A percentile compares a stretch with the other conserved stretches of the same genome.
Conservation (phyloP, 2,113 vertebrate species). For the Garra rufa region DNA sequence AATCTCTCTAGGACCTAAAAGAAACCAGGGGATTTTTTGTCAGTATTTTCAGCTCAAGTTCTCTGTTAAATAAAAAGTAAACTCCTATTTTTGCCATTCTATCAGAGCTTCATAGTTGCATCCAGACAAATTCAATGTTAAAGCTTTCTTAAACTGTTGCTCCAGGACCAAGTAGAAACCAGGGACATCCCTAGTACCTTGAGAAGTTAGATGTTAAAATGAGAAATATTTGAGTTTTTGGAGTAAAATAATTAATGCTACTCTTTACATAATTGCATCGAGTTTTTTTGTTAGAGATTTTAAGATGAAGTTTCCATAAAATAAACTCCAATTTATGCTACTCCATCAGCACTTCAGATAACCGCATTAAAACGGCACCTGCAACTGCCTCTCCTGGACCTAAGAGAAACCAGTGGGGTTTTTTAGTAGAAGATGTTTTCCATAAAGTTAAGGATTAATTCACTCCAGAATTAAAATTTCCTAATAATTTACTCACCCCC, state of each 20-base stretch:
- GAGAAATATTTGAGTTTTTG: background rate
- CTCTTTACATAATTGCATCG: background rate
- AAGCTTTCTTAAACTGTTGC: background rate
- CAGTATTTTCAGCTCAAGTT: background rate
- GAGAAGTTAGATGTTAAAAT: background rate
- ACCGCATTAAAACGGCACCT: no score
- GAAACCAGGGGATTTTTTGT: background rate
- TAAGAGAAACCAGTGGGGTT: background rate
- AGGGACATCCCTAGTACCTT: background rate
- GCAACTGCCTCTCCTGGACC: background rate
- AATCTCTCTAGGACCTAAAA: background rate
- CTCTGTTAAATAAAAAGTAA: background rate
- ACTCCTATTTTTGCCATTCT: background rate
- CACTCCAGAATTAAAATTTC: no score
- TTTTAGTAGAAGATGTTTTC: background rate
- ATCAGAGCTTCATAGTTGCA: conserved; percentile 11
- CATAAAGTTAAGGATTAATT: background rate
- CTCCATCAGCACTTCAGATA: no score
- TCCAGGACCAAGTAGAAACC: background rate
- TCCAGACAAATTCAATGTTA: background rate
- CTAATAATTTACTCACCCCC: no score
- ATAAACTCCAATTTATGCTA: no score
- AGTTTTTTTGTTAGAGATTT: background rate
- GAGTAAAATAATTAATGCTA: background rate
- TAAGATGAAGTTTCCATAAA: no score